Percentiles rank a stretch among this genome's conserved stretches.
phyloP scores from a whole-genome alignment of 2,888 invertebrate genomes.

The Drosophila mimetica region DNA sequence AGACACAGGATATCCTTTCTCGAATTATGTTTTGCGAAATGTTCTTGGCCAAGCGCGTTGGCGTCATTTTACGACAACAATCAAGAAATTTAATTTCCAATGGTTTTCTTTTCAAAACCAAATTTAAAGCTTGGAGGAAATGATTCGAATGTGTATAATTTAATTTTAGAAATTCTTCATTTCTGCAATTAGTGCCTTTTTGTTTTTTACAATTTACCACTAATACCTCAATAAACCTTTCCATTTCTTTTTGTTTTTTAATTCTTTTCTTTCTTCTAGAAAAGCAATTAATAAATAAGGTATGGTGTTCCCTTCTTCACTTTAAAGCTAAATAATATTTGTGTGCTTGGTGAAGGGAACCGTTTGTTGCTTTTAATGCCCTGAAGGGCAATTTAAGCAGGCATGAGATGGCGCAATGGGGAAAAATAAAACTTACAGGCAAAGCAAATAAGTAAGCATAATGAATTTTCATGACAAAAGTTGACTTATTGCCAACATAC shows the following conservation, averaged over 20 bases:
- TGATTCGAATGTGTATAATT: too few relatives aligned
- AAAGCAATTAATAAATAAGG: not conserved
- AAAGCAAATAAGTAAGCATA: not conserved
- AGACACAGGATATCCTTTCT: not conserved
- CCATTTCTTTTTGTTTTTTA: not conserved
- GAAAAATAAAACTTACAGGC: not conserved
- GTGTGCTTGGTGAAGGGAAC: not conserved
- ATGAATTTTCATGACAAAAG: not conserved
- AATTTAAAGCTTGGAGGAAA: too few relatives aligned
- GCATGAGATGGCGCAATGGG: not conserved
- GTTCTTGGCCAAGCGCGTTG: too few relatives aligned
- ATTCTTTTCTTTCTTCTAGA: too few relatives aligned
- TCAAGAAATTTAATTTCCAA: too few relatives aligned
- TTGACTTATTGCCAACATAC: conserved; percentile 1
- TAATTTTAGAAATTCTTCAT: too few relatives aligned
- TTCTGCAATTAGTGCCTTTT: not conserved
- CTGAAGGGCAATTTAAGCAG: not conserved
- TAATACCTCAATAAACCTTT: not conserved
- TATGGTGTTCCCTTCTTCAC: too few relatives aligned
- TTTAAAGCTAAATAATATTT: not conserved
- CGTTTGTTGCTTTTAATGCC: not conserved
- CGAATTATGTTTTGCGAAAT: not conserved
- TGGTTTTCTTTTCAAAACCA: too few relatives aligned
- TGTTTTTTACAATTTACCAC: not conserved
- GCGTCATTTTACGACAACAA: too few relatives aligned